Evolutionary conservation across 2,113 vertebrate genomes (phyloP).

Genomic region (Microcebus murinus): DNA sequence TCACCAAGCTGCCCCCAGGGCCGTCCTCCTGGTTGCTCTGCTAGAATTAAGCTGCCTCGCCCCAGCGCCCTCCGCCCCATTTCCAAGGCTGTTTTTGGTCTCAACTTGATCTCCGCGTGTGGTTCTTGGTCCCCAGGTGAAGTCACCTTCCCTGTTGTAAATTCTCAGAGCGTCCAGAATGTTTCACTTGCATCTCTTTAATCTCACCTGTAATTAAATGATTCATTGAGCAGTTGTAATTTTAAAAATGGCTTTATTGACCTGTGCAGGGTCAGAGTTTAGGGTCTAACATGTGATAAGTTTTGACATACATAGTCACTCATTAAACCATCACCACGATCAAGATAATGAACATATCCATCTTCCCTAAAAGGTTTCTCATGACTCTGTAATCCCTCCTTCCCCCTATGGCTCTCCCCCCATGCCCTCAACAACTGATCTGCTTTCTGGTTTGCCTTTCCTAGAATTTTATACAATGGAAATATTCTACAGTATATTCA

Average conservation of each 20-base stretch:
- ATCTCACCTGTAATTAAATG: neutral
- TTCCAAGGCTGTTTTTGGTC: neutral
- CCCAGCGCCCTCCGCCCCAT: neutral
- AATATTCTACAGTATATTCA: neutral
- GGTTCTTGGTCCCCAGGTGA: neutral
- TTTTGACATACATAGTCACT: neutral
- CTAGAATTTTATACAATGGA: neutral
- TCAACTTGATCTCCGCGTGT: rapidly evolving
- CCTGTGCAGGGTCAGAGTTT: neutral
- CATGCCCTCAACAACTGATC: neutral
- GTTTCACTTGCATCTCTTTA: neutral
- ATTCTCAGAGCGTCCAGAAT: neutral
- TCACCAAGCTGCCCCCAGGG: neutral
- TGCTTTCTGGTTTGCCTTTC: neutral
- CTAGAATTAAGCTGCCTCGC: too few species aligned
- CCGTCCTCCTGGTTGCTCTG: neutral
- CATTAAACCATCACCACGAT: neutral
- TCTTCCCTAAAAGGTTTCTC: neutral
- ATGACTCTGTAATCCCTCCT: neutral
- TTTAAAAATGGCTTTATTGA: neutral
- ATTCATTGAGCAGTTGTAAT: neutral
- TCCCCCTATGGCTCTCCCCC: rapidly evolving
- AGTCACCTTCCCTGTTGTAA: too few species aligned
- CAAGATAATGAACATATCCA: neutral
- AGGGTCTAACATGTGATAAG: neutral